These are phyloP conservation scores for Tonatia bakeri DNA, from an alignment of 2,113 vertebrate genomes.

Conservation along the genomic window DNA sequence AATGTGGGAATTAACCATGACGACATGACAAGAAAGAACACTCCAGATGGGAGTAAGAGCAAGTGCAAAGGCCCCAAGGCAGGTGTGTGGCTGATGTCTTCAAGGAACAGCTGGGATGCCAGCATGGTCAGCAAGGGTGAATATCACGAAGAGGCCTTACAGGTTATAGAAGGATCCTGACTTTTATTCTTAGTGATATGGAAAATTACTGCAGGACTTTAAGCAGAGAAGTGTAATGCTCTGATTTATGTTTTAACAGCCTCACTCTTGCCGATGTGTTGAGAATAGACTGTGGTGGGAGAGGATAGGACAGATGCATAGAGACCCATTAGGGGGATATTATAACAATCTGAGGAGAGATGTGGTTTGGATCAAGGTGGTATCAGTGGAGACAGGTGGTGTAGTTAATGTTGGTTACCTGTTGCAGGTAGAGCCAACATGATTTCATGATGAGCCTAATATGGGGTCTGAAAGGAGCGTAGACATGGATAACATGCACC, in stretches of 20 bases:
- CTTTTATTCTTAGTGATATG: background rate
- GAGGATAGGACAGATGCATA: background rate
- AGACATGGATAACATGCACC: background rate
- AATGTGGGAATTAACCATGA: background rate
- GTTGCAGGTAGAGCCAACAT: background rate
- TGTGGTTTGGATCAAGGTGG: background rate
- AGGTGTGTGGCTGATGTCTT: background rate
- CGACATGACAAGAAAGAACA: background rate
- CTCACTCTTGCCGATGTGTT: background rate
- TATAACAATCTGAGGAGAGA: background rate
- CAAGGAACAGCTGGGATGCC: background rate
- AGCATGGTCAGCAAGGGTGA: background rate
- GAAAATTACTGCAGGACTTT: background rate
- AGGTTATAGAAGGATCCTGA: background rate
- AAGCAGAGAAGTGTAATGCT: background rate
- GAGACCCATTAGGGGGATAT: background rate
- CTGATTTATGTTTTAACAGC: background rate
- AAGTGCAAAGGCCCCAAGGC: background rate
- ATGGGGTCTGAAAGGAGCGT: background rate
- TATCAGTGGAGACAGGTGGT: background rate
- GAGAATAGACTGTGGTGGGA: background rate
- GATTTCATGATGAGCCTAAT: background rate
- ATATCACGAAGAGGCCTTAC: background rate
- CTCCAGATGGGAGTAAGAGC: background rate
- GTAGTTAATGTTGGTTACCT: background rate